These are phyloP conservation scores for Oligia strigilis DNA, from an alignment of 2,888 invertebrate species.

Conservation along the genomic window DNA sequence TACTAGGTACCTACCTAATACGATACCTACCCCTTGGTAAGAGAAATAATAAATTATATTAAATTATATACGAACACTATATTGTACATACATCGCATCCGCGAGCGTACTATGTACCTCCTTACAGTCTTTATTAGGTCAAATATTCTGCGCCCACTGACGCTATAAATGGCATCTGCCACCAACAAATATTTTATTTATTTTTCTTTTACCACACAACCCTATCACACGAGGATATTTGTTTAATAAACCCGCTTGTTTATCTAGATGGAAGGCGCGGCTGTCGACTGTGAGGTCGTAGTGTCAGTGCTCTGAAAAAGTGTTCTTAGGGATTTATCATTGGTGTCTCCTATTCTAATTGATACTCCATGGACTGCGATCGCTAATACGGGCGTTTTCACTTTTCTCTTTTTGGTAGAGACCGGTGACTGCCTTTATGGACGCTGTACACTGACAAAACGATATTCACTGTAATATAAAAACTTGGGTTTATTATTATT, in stretches of 20 bases:
- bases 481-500: background rate
- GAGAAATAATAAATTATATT: no score
- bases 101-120: background rate
- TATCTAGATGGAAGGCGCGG: background rate
- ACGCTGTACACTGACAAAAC: background rate
- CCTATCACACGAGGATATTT: constrained; percentile 33
- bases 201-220: constrained; percentile 41
- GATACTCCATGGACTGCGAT: background rate
- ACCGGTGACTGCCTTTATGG: no score
- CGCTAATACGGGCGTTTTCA: background rate
- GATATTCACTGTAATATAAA: background rate
- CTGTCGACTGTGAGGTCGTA: background rate
- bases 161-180: constrained; percentile 58
- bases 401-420: background rate
- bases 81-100: constrained; percentile 2
- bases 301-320: background rate
- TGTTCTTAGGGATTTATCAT: background rate
- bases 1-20: no score
- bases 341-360: background rate
- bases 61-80: background rate
- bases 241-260: constrained; percentile 39
- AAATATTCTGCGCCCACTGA: constrained; percentile 55
- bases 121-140: constrained; percentile 53
- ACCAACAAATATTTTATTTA: constrained; percentile 58
- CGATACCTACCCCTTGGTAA: no score